Percentiles rank a stretch among this genome's conserved stretches.
Conservation (phyloP, 2,113 vertebrate species). For the Dromas ardeola region DNA sequence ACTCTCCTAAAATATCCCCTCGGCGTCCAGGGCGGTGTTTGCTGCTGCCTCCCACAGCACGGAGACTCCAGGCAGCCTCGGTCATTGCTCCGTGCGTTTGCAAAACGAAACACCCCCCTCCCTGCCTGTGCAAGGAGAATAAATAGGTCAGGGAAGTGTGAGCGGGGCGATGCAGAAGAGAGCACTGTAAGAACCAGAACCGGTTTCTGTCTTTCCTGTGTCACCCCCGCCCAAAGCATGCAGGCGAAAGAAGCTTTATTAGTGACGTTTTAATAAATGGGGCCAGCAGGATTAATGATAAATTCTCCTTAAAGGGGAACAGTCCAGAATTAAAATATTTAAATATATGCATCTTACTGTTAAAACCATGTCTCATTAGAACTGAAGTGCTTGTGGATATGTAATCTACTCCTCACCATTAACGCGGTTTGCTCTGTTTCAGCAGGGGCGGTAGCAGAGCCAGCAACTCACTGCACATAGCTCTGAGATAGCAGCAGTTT, state of each 20-base stretch:
- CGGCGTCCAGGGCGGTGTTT: background rate
- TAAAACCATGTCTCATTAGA: background rate
- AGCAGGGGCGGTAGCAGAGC: background rate
- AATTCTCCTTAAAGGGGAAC: background rate
- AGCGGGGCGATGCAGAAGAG: background rate
- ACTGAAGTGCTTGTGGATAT: background rate
- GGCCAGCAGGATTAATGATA: background rate
- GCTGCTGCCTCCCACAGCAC: background rate
- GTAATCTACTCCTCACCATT: background rate
- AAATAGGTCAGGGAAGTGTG: conserved; percentile 37
- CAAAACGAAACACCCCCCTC: background rate
- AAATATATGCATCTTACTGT: background rate
- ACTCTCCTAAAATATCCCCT: background rate
- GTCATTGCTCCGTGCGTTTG: background rate
- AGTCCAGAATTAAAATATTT: conserved; percentile 5
- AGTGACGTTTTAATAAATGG: background rate
- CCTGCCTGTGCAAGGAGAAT: background rate
- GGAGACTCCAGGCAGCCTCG: background rate
- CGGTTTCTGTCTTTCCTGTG: background rate
- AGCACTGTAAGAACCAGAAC: background rate
- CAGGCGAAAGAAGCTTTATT: background rate
- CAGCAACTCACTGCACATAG: background rate
- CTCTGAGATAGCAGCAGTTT: background rate
- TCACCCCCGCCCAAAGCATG: background rate
- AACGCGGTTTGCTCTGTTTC: background rate